These are phyloP conservation scores for Adoxophyes honmai DNA, from an alignment of 1,140 invertebrate species.

Conservation along the genomic window DNA sequence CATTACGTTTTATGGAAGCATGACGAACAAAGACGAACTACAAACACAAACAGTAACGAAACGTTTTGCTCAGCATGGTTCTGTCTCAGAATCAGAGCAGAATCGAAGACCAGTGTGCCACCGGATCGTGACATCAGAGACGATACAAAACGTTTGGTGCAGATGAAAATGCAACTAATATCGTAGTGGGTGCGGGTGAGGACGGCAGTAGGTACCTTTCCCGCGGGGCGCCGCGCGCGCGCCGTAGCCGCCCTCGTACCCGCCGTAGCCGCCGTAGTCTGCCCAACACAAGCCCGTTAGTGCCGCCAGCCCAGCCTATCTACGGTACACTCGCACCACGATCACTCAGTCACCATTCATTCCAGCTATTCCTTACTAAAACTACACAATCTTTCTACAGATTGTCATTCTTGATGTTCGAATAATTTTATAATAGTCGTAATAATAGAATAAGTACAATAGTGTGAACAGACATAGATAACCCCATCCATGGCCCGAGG, in stretches of 20 bases:
- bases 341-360: too few relatives aligned
- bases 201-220: constrained; percentile 81
- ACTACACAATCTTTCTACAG: too few relatives aligned
- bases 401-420: too few relatives aligned
- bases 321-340: neutral
- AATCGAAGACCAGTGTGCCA: constrained; percentile 3
- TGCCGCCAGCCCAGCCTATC: neutral
- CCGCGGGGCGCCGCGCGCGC: constrained; percentile 86
- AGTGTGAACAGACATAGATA: too few relatives aligned
- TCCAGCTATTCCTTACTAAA: too few relatives aligned
- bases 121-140: neutral
- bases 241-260: constrained; percentile 88
- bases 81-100: constrained; percentile 2
- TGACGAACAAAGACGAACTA: constrained; percentile 1
- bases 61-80: too few relatives aligned
- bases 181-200: constrained; percentile 1
- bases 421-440: too few relatives aligned
- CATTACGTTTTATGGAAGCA: constrained; percentile 3
- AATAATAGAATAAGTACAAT: too few relatives aligned
- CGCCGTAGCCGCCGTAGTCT: constrained; percentile 88
- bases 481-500: too few relatives aligned
- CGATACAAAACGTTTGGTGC: constrained; percentile 5
- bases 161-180: constrained; percentile 1
- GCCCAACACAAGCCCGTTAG: constrained; percentile 74
- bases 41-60: constrained; percentile 7